These are phyloP conservation scores for Tenthredo mesomela DNA, from an alignment of 2,888 invertebrate species.

Conservation along the genomic window DNA sequence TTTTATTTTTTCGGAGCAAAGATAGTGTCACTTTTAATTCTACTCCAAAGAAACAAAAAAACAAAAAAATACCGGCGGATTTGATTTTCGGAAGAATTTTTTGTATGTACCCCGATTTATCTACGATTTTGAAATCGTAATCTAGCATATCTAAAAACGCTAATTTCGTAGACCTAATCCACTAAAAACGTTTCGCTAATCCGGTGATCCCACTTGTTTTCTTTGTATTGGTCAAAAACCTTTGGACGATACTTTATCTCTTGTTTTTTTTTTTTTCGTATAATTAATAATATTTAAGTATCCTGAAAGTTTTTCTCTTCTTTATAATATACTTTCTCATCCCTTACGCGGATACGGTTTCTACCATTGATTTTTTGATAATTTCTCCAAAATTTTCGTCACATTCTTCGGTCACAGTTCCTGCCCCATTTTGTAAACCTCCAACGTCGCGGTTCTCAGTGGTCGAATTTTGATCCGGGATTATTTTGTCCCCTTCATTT, in stretches of 20 bases:
- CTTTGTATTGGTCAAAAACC: not conserved
- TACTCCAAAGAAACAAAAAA: no score
- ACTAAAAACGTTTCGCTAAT: not conserved
- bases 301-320: not conserved
- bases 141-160: not conserved
- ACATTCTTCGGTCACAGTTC: constrained; percentile 73
- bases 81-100: no score
- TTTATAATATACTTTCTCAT: no score
- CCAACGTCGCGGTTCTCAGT: not conserved
- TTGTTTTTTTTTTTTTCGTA: not conserved
- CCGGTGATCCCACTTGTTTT: not conserved
- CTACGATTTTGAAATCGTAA: not conserved
- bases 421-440: not conserved
- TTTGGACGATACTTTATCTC: not conserved
- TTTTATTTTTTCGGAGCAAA: no score
- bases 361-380: constrained; percentile 95
- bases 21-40: no score
- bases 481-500: constrained; percentile 46
- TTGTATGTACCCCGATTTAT: no score
- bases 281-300: not conserved
- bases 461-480: not conserved
- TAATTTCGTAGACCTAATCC: not conserved
- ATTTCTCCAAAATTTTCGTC: constrained; percentile 94
- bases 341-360: constrained; percentile 90
- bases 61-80: no score